These are phyloP conservation scores for Pollenia griseotomentosa DNA, from an alignment of 2,888 invertebrate genomes.

Conservation along the genomic window DNA sequence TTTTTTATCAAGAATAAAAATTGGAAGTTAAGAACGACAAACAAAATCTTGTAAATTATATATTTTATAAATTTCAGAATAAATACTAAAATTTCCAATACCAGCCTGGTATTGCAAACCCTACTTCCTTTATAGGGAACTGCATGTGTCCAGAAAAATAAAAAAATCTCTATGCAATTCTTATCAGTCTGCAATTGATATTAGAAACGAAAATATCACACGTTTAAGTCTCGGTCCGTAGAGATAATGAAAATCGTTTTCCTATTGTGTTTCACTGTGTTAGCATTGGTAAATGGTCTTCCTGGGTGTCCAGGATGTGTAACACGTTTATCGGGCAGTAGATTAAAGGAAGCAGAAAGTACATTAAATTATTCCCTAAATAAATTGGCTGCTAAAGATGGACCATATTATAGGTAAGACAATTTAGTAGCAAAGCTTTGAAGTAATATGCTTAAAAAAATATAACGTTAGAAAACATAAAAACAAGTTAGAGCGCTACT, in stretches of 20 bases:
- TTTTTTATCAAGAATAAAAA: too few species aligned
- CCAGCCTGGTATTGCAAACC: too few species aligned
- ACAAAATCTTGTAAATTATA: too few species aligned
- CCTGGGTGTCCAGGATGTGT: conserved; percentile 60
- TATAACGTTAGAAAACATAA: too few species aligned
- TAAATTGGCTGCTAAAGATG: conserved; percentile 72
- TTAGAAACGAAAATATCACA: conserved; percentile 27
- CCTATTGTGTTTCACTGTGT: not conserved
- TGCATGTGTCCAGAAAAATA: conserved; percentile 8
- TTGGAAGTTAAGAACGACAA: too few species aligned
- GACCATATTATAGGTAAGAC: conserved; percentile 73
- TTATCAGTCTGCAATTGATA: conserved; percentile 33
- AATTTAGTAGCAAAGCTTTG: conserved; percentile 14
- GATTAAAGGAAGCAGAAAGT: conserved; percentile 67
- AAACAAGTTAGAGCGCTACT: too few species aligned
- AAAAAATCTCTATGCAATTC: not conserved
- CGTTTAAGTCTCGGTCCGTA: not conserved
- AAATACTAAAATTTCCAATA: too few species aligned
- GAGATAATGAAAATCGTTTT: conserved; percentile 5
- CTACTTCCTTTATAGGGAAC: not conserved
- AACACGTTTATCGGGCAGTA: conserved; percentile 58
- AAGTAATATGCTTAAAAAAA: too few species aligned
- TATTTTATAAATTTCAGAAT: too few species aligned
- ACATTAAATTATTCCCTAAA: conserved; percentile 65
- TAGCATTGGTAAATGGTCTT: not conserved